Base-by-base conservation (phyloP, 2,797 vertebrate species). In the Sebastes miniatus region DNA sequence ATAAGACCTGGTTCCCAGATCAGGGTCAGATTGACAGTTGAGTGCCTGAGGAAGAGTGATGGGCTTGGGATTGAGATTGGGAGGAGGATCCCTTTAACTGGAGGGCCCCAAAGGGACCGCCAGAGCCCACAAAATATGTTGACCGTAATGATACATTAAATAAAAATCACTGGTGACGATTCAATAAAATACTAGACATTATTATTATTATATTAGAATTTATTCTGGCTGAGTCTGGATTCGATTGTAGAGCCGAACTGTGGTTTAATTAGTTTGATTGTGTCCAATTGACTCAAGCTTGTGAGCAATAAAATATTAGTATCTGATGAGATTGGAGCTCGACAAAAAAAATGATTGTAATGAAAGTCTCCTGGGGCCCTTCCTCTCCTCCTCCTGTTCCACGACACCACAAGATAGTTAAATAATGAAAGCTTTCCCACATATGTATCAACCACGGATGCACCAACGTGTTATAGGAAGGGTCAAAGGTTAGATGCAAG, bases 1-100 rank as follows among this genome's bases (percentile, higher is more conserved):
- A 95, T 95, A 95, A 95, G 90, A 73, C 67, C 3, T 64, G 86
- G 86, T 93, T 96, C 95, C 93, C 95, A 96, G 88, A 96, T 94
- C 92, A 83, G 80, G 86, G 81, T 89, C 81, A 86, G 91, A 95
- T 94, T 94, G 94, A 95, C 94, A 95, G 91, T 90, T 94, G 92
- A 92, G 89, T 91, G 92, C 87, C 89, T 77, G 73, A 91, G 87
- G 92, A 95, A 95, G 95, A 96, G 88, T 94, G 93, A 96, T 95
- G 92, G 92, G 95, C 91, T 95, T 95, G 93, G 91, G 90, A 91
- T 91, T 86, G 91, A 68, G 86, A 90, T 87, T 89, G 83, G 90
- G 80, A 90, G 86, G 91, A 82, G 87, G 86, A 69, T 86, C 89
- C 72, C 64, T 86, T 78, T 64, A 57, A 79, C 73, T 73, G n/a